Evolutionary conservation across 1,140 invertebrate genomes (phyloP), one percentile per base, ranked within the genome.

Genomic region (Drosophila ohnishii): DNA sequence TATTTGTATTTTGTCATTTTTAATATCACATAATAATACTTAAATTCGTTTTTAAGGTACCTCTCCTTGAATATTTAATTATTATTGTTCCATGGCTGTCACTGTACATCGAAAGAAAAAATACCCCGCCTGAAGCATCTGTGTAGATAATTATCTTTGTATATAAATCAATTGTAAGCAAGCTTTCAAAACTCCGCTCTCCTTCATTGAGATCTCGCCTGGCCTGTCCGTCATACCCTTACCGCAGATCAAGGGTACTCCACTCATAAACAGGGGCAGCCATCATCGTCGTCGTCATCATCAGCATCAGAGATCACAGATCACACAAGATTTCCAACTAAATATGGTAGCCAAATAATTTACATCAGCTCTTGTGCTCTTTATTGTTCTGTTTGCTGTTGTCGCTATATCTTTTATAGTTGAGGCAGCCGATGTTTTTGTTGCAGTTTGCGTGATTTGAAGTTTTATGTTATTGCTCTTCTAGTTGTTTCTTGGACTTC

Each of bases 331-430:
- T 80, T 88, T 88, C 77, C 77, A 88, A 65, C 84, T 88, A 88
- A 88, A 88, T 88, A 88, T 88, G 84, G 84, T 84, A 84, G 76
- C 81, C 63, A 80, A 88, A 87, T 83, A 87, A 88, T 88, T 88
- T 88, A 88, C 80, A 88, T 88, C 65, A 88, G 71, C 64, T 77
- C 77, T 88, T 78, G 59, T 67, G 78, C 55, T 74, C 58, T 71
- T 80, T 83, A 66, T 87, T 87, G 66, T 87, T 86, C 60, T 79
- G 65, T 51, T 78, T 86, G 63, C 53, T 66, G 61, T 44, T 67
- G 58, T 53, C 69, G 66, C 59, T 78, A 62, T 56, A 63, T 51
- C 56, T 75, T 60, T 78, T 69, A 64, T 61, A 64, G 53, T 56
- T 69, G 35, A 7, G 65, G 35, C 16, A 50, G 35, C 45, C 65